These are phyloP conservation scores for Okamejei kenojei DNA, from an alignment of 2,797 vertebrate species.

Conservation along the genomic window DNA sequence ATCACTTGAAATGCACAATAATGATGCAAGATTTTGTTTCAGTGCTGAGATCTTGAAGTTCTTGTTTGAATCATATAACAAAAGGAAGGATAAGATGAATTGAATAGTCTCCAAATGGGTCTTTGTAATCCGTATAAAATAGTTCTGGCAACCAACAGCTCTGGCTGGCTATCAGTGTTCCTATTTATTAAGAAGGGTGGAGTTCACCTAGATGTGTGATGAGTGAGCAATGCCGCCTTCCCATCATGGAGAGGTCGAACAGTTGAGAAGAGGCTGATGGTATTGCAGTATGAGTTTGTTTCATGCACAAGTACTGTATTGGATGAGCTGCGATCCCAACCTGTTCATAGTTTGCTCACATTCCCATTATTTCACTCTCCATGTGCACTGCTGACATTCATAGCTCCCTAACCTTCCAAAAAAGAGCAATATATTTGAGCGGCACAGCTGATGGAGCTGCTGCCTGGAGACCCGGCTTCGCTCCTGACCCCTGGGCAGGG, in stretches of 20 bases:
- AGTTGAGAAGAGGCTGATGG: background rate
- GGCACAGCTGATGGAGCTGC: too few species aligned
- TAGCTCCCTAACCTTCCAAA: too few species aligned
- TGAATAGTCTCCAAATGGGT: background rate
- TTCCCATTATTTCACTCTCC: background rate
- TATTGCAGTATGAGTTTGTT: background rate
- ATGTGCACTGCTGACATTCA: background rate
- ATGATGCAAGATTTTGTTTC: too few species aligned
- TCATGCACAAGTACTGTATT: background rate
- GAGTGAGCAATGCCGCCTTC: background rate
- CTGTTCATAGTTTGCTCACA: background rate
- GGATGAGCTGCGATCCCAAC: background rate
- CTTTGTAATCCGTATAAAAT: background rate
- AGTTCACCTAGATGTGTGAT: background rate
- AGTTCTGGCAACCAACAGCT: background rate
- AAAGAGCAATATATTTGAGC: background rate
- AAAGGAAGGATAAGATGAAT: background rate
- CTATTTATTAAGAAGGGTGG: background rate
- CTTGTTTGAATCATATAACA: background rate
- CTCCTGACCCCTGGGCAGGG: too few species aligned
- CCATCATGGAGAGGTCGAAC: background rate
- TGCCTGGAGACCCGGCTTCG: too few species aligned
- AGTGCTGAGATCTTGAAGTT: background rate
- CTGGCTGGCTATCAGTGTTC: background rate
- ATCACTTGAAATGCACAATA: too few species aligned